phyloP scores from a whole-genome alignment of 2,888 invertebrate genomes.

The Conus canariensis region DNA sequence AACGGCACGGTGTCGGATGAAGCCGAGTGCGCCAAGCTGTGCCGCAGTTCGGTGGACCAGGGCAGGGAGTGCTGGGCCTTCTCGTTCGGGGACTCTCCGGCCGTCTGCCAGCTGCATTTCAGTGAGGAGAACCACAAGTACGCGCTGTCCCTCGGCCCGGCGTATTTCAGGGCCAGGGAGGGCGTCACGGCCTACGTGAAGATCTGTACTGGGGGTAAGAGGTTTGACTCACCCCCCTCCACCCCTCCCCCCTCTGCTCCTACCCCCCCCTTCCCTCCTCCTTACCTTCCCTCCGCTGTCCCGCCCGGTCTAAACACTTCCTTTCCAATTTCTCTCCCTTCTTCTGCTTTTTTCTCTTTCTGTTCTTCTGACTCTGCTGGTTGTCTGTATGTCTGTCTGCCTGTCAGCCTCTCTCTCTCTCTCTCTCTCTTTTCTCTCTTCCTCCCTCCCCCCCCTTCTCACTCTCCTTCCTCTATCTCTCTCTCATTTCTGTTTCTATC shows the following conservation, averaged over 20 bases:
- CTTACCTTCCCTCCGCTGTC: too few species aligned
- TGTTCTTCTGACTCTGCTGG: not conserved
- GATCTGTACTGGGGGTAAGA: conserved; percentile 46
- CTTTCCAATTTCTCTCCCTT: not conserved
- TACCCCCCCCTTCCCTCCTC: too few species aligned
- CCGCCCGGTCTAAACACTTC: too few species aligned
- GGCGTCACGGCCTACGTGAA: conserved; percentile 41
- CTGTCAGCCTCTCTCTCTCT: not conserved
- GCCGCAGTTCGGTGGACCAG: conserved; percentile 33
- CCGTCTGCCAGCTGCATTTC: conserved; percentile 37
- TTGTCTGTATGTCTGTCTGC: too few species aligned
- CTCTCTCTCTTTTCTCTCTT: not conserved
- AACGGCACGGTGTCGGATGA: conserved; percentile 34
- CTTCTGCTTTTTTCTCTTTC: not conserved
- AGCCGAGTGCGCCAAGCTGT: conserved; percentile 43
- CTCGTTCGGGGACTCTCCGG: conserved; percentile 11
- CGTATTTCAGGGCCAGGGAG: not conserved
- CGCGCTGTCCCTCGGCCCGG: not conserved
- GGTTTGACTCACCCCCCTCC: too few species aligned
- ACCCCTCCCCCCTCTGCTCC: too few species aligned
- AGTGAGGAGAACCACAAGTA: conserved; percentile 30
- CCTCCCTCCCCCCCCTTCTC: not conserved
- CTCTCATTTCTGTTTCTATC: too few species aligned
- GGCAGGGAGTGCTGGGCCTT: conserved; percentile 47
- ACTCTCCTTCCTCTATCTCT: too few species aligned